A percentile compares a stretch with the other conserved stretches of the same genome.
These are phyloP conservation scores for Halcyon senegalensis DNA, from an alignment of 2,113 vertebrate genomes.

Conservation along the genomic window DNA sequence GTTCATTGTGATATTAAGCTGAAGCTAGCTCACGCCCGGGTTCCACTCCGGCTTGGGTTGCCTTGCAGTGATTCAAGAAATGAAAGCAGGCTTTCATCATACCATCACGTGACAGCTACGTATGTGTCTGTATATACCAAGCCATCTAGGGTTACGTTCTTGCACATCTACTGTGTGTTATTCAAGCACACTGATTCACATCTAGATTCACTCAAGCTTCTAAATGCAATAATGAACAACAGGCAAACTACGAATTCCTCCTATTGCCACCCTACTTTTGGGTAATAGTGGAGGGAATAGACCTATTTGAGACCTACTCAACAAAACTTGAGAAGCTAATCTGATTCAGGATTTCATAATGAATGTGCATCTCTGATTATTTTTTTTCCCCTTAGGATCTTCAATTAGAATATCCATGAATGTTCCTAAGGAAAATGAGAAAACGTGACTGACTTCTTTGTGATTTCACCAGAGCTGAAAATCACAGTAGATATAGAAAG, in stretches of 20 bases:
- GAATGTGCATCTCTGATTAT: not conserved
- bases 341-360: not conserved
- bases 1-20: not conserved
- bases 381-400: not conserved
- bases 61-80: not conserved
- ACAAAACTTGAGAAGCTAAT: not conserved
- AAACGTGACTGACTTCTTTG: not conserved
- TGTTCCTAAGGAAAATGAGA: not conserved
- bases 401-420: not conserved
- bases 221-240: not conserved
- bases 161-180: not conserved
- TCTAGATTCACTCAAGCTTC: not conserved
- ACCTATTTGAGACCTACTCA: not conserved
- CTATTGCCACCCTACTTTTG: not conserved
- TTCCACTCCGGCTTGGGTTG: not conserved
- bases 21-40: not conserved
- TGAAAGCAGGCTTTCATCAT: not conserved
- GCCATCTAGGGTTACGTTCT: not conserved
- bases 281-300: not conserved
- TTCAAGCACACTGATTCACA: not conserved
- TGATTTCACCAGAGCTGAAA: not conserved
- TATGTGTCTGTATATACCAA: not conserved
- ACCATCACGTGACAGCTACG: not conserved
- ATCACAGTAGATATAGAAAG: not conserved
- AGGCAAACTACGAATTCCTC: not conserved